Base-by-base conservation (phyloP, 2,797 vertebrate genomes). In the Paramormyrops hopkinsi region DNA sequence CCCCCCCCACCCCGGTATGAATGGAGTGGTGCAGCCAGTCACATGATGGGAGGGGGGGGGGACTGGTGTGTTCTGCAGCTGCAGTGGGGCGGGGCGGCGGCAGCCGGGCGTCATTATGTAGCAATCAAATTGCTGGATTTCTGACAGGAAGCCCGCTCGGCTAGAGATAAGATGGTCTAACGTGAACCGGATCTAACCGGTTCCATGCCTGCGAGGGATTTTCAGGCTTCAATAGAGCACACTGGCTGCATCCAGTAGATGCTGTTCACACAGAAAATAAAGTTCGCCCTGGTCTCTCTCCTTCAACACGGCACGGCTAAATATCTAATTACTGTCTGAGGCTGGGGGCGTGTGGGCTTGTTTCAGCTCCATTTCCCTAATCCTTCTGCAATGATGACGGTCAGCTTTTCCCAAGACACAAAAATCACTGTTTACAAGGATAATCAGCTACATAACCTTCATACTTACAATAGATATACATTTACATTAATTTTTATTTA, bases 61-160 rank as follows among this genome's bases (percentile, higher is more conserved):
- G 54, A 2, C 6, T 25, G 56, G 56, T 50, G 59, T 17, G 50
- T 53, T 59, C 86, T 25, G 54, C 86, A 46, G 25, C 48, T 85
- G 22, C 87, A 89, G 90, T 37, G 51, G 14, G 51, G 51, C 8
- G 79, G 65, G 65, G 59, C n/a, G 14, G 46, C 29, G 82, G 22
- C 11, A 17, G 90, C 89, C 90, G 86, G 84, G 59, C 56, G 79
- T 89, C 90, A 91, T 91, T 90, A 89, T 90, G 91, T 91, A 88
- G 22, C 93, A 91, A 92, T 93, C 92, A 91, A 90, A 91, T 91
- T 85, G 84, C 89, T 92, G 92, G 92, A 89, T 69, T 73, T 91
- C 92, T 92, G 93, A 93, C 92, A 94, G 90, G 90, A 88, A 93
- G 90, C 92, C 92, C 93, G 90, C 90, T 94, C 89, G 14, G 90